Conservation (phyloP, 2,797 vertebrate genomes). For the Meda fulgida region DNA sequence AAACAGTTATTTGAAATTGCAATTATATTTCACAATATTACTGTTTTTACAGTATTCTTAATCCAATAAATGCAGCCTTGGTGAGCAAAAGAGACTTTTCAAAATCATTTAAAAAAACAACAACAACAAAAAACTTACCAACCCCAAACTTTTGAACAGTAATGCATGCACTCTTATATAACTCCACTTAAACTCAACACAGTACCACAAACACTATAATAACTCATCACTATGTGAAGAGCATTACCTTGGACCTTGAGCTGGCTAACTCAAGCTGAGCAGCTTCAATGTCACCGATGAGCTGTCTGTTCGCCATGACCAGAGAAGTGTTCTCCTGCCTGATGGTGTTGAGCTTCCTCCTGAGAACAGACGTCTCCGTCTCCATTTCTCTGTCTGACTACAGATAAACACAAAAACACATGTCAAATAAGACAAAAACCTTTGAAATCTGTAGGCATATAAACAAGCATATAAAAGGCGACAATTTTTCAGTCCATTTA, state of each 20-base stretch:
- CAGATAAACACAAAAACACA: background rate
- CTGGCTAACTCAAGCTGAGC: conserved; percentile 77
- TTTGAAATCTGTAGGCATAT: background rate
- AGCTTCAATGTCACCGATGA: conserved; percentile 76
- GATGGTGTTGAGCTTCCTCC: conserved; percentile 75
- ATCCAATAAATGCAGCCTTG: background rate
- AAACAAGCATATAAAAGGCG: background rate
- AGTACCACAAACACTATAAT: background rate
- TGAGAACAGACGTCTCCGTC: conserved; percentile 72
- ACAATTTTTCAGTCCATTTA: background rate
- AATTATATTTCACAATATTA: background rate
- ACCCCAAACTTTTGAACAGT: background rate
- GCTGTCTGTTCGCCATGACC: conserved; percentile 76
- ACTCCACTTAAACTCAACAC: background rate
- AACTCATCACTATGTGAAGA: background rate
- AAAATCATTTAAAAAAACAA: background rate
- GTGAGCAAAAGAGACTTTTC: background rate
- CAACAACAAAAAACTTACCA: background rate
- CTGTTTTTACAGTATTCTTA: background rate
- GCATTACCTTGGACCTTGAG: conserved; percentile 71
- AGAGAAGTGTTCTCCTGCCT: conserved; percentile 76
- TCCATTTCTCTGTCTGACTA: conserved; percentile 58
- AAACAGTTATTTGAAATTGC: background rate
- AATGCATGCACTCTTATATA: background rate
- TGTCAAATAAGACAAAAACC: background rate